Evolutionary conservation across 2,797 vertebrate genomes (phyloP).

Genomic region (Vespertilio murinus): DNA sequence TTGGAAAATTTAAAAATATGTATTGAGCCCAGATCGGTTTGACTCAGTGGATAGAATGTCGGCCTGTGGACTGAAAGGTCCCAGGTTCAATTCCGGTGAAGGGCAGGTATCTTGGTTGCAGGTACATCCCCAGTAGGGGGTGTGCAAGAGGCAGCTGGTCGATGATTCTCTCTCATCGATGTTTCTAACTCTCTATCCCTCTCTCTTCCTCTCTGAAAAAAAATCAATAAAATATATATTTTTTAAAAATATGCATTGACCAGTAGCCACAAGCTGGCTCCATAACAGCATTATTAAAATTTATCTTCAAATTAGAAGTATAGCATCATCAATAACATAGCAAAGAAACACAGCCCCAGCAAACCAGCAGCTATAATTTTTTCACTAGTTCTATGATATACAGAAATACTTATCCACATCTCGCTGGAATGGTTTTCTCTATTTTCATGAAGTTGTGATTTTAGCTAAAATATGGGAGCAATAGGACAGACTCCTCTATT

Average conservation of each 20-base stretch:
- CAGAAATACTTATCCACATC: neutral
- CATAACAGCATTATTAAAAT: neutral
- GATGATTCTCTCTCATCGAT: too few relatives aligned
- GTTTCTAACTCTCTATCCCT: too few relatives aligned
- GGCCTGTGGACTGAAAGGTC: too few relatives aligned
- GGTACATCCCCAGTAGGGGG: too few relatives aligned
- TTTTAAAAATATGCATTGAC: neutral
- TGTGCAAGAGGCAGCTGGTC: too few relatives aligned
- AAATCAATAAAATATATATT: too few relatives aligned
- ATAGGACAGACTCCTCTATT: neutral
- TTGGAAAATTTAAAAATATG: neutral
- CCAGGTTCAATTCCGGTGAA: too few relatives aligned
- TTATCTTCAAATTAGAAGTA: conserved; percentile 30
- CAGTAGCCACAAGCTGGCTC: neutral
- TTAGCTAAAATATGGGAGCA: neutral
- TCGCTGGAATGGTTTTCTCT: neutral
- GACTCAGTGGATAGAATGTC: too few relatives aligned
- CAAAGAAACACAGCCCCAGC: neutral
- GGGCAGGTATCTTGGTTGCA: too few relatives aligned
- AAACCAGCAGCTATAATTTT: neutral
- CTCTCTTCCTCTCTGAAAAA: too few relatives aligned
- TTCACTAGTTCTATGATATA: neutral
- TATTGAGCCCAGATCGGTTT: too few relatives aligned
- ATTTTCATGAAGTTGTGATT: neutral
- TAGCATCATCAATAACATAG: neutral